Conservation (phyloP, 2,797 vertebrate genomes). For the Enteromius mattozi region DNA sequence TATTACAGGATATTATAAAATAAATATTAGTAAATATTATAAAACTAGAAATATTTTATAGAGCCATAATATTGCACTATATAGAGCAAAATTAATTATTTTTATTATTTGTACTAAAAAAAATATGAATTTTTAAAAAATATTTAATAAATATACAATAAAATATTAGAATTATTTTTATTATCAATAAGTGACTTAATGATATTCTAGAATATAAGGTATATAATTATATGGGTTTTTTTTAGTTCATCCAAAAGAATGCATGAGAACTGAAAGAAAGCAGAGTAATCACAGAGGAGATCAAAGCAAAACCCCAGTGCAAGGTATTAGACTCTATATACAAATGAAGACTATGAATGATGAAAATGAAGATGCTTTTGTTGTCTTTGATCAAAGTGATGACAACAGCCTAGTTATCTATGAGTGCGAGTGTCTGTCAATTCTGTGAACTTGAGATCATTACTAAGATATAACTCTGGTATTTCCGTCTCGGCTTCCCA, state of each 20-base stretch:
- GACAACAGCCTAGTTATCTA: not conserved
- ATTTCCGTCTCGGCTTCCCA: slow-evolving; percentile 18
- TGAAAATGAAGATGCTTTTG: slow-evolving; percentile 9
- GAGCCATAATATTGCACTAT: too few relatives aligned
- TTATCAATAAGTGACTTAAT: not conserved
- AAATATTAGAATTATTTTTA: not conserved
- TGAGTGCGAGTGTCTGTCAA: not conserved
- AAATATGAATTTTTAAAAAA: too few relatives aligned
- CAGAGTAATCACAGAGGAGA: not conserved
- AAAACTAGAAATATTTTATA: too few relatives aligned
- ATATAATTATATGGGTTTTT: not conserved
- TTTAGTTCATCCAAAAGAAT: not conserved
- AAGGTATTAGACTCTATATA: slow-evolving; percentile 6
- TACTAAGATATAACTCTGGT: not conserved
- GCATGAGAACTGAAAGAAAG: not conserved
- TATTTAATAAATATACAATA: not conserved
- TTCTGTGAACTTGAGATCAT: slow-evolving; percentile 8
- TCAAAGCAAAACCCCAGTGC: not conserved
- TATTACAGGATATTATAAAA: not conserved
- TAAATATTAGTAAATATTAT: not conserved
- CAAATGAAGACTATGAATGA: not conserved
- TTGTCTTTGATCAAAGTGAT: slow-evolving; percentile 29
- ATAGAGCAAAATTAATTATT: too few relatives aligned
- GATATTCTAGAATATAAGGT: not conserved
- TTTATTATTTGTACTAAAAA: too few relatives aligned